These are phyloP conservation scores for Rousettus madagascariensis DNA, from an alignment of 2,797 vertebrate genomes.

Conservation along the genomic window DNA sequence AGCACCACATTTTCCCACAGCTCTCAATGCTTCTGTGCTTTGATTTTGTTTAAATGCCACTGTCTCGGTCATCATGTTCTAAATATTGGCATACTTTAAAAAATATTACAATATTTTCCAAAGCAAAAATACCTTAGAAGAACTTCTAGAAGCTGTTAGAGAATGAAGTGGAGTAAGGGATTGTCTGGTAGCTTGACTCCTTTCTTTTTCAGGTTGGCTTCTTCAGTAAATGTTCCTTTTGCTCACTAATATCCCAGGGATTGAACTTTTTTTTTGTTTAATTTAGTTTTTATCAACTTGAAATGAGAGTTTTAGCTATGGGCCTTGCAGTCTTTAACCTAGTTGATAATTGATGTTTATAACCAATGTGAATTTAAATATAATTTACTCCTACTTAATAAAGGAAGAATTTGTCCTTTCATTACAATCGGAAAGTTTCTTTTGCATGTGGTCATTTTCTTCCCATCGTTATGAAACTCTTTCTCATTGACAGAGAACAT, in stretches of 20 bases:
- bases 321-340: conserved; percentile 29
- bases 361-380: conserved; percentile 24
- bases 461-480: conserved; percentile 49
- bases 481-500: conserved; percentile 56
- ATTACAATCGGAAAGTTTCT: conserved; percentile 3
- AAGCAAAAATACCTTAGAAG: conserved; percentile 42
- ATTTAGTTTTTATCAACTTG: conserved; percentile 33
- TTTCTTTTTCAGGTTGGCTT: conserved; percentile 46
- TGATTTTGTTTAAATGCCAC: conserved; percentile 46
- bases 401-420: conserved; percentile 34
- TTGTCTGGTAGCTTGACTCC: background rate
- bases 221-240: conserved; percentile 34
- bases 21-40: conserved; percentile 18
- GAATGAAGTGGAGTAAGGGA: background rate
- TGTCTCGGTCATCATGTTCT: conserved; percentile 2
- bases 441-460: conserved; percentile 59
- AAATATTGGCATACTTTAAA: conserved; percentile 24
- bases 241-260: conserved; percentile 17
- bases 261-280: background rate
- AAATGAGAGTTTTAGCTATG: conserved; percentile 51
- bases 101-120: conserved; percentile 49
- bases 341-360: conserved; percentile 40
- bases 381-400: conserved; percentile 56
- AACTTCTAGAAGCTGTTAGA: conserved; percentile 35
- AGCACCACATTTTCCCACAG: background rate